Conservation (phyloP, 2,113 vertebrate genomes). For the Lepisosteus oculatus region DNA sequence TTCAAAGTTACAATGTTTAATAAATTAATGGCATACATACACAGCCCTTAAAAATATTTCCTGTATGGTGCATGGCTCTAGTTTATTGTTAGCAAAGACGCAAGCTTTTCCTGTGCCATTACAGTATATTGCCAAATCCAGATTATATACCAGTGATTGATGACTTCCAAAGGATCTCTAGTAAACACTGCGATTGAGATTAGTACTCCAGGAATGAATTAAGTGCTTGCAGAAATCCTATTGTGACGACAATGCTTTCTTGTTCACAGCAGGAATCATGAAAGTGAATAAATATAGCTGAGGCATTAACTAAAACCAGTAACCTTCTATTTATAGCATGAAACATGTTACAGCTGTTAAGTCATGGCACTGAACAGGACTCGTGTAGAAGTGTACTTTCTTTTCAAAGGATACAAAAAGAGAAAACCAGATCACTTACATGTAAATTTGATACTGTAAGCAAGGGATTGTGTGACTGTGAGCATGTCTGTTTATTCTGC, state of each 20-base stretch:
- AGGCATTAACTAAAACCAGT: conserved; percentile 38
- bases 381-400: not conserved
- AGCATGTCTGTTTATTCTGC: too few relatives aligned
- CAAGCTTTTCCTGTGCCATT: too few relatives aligned
- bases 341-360: conserved; percentile 41
- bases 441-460: not conserved
- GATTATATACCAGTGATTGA: too few relatives aligned
- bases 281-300: conserved; percentile 28
- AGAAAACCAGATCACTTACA: not conserved
- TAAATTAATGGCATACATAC: too few relatives aligned
- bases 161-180: too few relatives aligned
- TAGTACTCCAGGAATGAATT: too few relatives aligned
- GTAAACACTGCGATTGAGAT: too few relatives aligned
- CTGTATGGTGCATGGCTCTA: too few relatives aligned
- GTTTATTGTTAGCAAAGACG: too few relatives aligned
- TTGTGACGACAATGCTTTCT: conserved; percentile 2
- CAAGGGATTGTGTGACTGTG: not conserved
- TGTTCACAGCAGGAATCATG: conserved; percentile 24
- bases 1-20: too few relatives aligned
- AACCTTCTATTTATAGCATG: conserved; percentile 34
- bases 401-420: not conserved
- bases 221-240: not conserved
- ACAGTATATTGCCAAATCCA: too few relatives aligned
- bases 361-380: conserved; percentile 2
- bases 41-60: too few relatives aligned